These are phyloP conservation scores for Eutrigla gurnardus DNA, from an alignment of 2,797 vertebrate genomes.

Conservation along the genomic window DNA sequence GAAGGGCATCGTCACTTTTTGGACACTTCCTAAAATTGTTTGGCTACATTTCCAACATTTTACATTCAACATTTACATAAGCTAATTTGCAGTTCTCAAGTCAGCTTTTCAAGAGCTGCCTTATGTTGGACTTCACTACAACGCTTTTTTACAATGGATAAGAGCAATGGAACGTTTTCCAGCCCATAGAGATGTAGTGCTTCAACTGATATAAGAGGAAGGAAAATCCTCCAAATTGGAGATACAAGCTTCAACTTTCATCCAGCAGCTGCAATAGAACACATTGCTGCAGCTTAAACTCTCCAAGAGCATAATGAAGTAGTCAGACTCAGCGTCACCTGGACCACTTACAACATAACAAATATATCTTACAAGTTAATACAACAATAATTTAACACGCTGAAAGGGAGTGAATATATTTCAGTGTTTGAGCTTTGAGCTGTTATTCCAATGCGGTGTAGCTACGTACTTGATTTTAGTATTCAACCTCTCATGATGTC, in stretches of 20 bases:
- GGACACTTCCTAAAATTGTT: neutral
- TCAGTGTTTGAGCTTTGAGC: neutral
- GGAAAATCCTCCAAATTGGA: slow-evolving; percentile 36
- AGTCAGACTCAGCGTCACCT: slow-evolving; percentile 22
- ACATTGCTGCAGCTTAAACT: slow-evolving; percentile 6
- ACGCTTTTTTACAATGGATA: slow-evolving; percentile 12
- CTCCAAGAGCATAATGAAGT: slow-evolving; percentile 24
- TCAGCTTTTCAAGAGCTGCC: slow-evolving; percentile 13
- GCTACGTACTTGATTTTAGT: neutral
- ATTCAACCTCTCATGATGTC: neutral
- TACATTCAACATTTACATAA: slow-evolving; percentile 10
- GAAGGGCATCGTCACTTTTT: neutral
- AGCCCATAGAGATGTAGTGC: slow-evolving; percentile 23
- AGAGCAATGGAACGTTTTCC: slow-evolving; percentile 28
- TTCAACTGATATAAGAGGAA: slow-evolving; percentile 33
- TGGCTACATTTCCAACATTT: neutral
- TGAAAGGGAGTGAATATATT: neutral
- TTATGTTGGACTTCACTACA: slow-evolving; percentile 12
- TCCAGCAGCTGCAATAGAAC: slow-evolving; percentile 18
- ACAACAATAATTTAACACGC: slow-evolving; percentile 16
- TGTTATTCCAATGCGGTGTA: neutral
- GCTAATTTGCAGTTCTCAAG: slow-evolving; percentile 27
- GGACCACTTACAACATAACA: slow-evolving; percentile 40
- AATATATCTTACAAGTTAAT: slow-evolving; percentile 11
- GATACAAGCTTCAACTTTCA: slow-evolving; percentile 26